Base-by-base conservation (phyloP, 2,113 vertebrate species). In the Ictalurus punctatus region DNA sequence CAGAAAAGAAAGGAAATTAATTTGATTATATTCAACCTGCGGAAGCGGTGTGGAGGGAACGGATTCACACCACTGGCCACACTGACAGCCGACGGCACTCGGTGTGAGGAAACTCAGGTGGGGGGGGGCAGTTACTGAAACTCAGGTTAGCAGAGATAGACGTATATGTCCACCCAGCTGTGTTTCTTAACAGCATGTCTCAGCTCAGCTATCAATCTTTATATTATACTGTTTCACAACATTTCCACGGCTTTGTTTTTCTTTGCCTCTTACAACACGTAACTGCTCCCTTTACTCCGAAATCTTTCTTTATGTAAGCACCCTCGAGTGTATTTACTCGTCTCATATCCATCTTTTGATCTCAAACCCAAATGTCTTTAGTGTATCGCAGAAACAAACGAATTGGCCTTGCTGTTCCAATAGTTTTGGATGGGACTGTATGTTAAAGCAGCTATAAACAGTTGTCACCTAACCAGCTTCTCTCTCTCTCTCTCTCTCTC, bases 21-120 rank as follows among this genome's bases (percentile, higher is more conserved):
- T 91, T 87, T 85, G 84, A 87, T 89, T 87, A 85, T 74, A 61
- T 81, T 84, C 56, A 87, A 76, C 40, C n/a, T 85, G 82, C 52
- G 23, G 85, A 84, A 54, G 79, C 4, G 52, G 44, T 9, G 85
- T 80, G 81, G 17, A 80, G 40, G 48, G 30, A 91, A 76, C 8
- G 0, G 82, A 87, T 87, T 85, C 30, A 25, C 86, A 56, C 78
- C 14, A 76, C 84, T 83, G 84, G 34, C 54, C 82, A 81, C 23
- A 59, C 65, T 90, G 90, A 90, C 87, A 89, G 37, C 88, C 74
- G 58, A 48, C 82, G 87, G 87, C 54, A 13, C 58, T 76, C 23
- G 54, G 40, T 9, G 52, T 85, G 52, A 59, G 48, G 82, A 85
- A 58, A 48, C 73, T 71, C 73, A 16, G 58, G 16, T 52, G 6